Conservation (phyloP, 2,113 vertebrate species). For the Probosciger aterrimus region DNA sequence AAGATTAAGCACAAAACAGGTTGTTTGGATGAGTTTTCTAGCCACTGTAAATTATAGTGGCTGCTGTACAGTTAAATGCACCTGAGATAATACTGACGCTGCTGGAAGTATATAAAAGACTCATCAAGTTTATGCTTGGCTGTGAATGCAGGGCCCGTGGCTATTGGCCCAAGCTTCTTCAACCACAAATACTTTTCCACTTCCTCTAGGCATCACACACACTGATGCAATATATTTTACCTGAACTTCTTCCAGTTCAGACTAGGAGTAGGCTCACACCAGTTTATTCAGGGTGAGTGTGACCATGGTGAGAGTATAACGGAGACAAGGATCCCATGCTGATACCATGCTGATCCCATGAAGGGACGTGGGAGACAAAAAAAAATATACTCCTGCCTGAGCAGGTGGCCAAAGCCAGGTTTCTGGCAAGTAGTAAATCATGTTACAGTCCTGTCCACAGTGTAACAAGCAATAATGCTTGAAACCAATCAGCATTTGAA, state of each 20-base stretch:
- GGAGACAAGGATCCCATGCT: background rate
- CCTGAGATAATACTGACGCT: background rate
- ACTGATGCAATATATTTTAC: background rate
- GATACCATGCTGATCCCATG: background rate
- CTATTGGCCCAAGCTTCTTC: background rate
- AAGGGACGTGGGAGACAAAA: background rate
- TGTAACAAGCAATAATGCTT: background rate
- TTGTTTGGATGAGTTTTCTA: background rate
- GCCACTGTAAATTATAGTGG: background rate
- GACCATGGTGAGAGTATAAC: accelerated
- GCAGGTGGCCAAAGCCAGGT: background rate
- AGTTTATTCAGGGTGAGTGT: background rate
- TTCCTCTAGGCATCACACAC: background rate
- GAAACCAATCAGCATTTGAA: background rate
- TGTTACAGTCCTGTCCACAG: background rate
- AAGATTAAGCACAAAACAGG: background rate
- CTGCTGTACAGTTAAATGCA: background rate
- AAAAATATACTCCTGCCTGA: background rate
- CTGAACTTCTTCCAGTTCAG: background rate
- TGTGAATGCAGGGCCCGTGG: background rate
- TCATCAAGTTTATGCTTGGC: background rate
- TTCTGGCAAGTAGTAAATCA: background rate
- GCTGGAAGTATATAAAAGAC: background rate
- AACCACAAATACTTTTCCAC: background rate
- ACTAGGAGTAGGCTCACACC: background rate